Conservation (phyloP, 2,113 vertebrate genomes). For the Prunella fulvescens region DNA sequence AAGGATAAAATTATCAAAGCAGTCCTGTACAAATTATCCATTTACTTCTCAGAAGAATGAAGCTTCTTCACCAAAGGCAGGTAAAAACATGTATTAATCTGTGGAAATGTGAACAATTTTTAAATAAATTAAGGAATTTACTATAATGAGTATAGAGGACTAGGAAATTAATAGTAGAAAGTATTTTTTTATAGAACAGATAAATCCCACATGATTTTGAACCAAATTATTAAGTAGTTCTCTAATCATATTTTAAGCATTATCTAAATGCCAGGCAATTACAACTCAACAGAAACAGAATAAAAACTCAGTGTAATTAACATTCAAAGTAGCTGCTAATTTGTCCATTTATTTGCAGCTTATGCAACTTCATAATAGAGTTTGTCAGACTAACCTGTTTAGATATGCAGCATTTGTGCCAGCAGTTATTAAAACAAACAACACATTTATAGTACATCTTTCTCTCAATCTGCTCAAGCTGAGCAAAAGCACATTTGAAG, state of each 20-base stretch:
- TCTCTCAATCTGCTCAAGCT: slow-evolving; percentile 79
- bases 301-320: background rate
- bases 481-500: slow-evolving; percentile 81
- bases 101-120: background rate
- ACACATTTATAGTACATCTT: slow-evolving; percentile 56
- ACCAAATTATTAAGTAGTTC: background rate
- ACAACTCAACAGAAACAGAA: background rate
- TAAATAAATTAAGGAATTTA: background rate
- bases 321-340: background rate
- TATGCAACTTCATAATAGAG: background rate
- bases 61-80: background rate
- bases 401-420: background rate
- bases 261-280: background rate
- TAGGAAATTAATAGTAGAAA: background rate
- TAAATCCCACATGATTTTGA: background rate
- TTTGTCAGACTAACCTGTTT: background rate
- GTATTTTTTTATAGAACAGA: background rate
- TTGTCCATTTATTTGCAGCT: background rate
- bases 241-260: background rate
- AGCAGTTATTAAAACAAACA: slow-evolving; percentile 60
- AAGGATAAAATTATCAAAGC: slow-evolving; percentile 4
- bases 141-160: background rate
- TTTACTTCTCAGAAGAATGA: background rate
- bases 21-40: background rate
- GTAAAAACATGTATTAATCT: background rate